These are phyloP conservation scores for Coremacera marginata DNA, from an alignment of 2,888 invertebrate genomes.

Conservation along the genomic window DNA sequence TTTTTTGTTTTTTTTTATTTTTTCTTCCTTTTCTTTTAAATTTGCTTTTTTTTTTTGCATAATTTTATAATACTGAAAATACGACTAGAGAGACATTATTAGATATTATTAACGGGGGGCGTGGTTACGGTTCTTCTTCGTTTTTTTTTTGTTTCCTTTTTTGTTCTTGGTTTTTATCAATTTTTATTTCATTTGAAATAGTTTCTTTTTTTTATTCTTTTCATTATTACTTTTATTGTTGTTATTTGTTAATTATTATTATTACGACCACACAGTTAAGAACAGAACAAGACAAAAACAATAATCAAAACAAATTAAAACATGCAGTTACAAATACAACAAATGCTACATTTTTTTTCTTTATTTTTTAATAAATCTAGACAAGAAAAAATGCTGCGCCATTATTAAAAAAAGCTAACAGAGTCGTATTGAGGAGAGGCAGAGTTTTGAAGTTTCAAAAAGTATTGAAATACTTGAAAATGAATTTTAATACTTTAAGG, in stretches of 20 bases:
- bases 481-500: too few species aligned
- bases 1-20: conserved; percentile 50
- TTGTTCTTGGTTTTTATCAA: conserved; percentile 12
- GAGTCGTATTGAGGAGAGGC: too few species aligned
- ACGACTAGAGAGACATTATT: conserved; percentile 63
- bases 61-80: conserved; percentile 67
- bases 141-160: background rate
- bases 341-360: too few species aligned
- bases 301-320: conserved; percentile 27
- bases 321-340: background rate
- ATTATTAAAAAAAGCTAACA: too few species aligned
- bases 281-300: conserved; percentile 30
- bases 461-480: too few species aligned
- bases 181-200: conserved; percentile 27
- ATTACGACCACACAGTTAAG: conserved; percentile 34
- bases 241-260: background rate
- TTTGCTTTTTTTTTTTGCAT: conserved; percentile 40
- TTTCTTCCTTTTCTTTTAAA: conserved; percentile 43
- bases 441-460: too few species aligned
- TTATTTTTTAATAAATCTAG: too few species aligned
- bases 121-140: conserved; percentile 27
- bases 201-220: conserved; percentile 17
- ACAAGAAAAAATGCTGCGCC: too few species aligned
- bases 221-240: conserved; percentile 10
- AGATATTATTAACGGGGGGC: conserved; percentile 32